phyloP scores from a whole-genome alignment of 2,113 vertebrate species.

The Brachionichthys hirsutus region DNA sequence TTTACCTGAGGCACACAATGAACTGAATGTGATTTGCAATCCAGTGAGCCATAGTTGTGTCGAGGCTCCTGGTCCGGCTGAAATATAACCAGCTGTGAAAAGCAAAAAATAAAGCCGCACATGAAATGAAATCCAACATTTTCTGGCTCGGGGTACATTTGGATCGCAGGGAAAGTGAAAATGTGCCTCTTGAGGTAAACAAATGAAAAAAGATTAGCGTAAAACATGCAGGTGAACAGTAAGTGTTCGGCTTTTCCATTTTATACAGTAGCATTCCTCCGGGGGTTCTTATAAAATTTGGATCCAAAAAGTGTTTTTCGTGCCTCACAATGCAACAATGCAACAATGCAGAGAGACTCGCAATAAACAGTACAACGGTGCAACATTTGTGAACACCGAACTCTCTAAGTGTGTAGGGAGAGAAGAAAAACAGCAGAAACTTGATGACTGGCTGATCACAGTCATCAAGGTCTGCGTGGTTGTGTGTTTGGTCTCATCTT shows the following conservation, averaged over 20 bases:
- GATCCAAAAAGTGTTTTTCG: background rate
- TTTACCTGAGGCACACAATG: constrained; percentile 37
- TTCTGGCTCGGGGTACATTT: constrained; percentile 4
- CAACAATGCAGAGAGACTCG: constrained; percentile 2
- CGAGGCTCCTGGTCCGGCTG: constrained; percentile 13
- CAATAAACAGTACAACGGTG: background rate
- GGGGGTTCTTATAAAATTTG: background rate
- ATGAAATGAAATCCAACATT: constrained; percentile 46
- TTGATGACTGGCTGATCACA: background rate
- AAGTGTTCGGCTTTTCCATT: background rate
- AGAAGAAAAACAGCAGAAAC: constrained; percentile 6
- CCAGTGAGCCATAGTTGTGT: constrained; percentile 10
- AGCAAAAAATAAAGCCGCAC: constrained; percentile 38
- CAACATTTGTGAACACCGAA: constrained; percentile 8
- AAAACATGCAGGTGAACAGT: constrained; percentile 9
- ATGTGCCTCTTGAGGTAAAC: constrained; percentile 4
- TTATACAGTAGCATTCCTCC: background rate
- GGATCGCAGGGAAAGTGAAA: constrained; percentile 26
- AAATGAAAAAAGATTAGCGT: constrained; percentile 10
- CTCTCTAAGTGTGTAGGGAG: background rate
- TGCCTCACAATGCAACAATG: constrained; percentile 12
- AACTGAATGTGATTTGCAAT: constrained; percentile 27
- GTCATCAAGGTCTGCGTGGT: background rate
- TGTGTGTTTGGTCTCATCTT: constrained; percentile 19
- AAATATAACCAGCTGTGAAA: constrained; percentile 8